A percentile compares a stretch with the other conserved stretches of the same genome.
These are phyloP conservation scores for Brienomyrus longianalis DNA, from an alignment of 2,113 vertebrate genomes.

Conservation along the genomic window DNA sequence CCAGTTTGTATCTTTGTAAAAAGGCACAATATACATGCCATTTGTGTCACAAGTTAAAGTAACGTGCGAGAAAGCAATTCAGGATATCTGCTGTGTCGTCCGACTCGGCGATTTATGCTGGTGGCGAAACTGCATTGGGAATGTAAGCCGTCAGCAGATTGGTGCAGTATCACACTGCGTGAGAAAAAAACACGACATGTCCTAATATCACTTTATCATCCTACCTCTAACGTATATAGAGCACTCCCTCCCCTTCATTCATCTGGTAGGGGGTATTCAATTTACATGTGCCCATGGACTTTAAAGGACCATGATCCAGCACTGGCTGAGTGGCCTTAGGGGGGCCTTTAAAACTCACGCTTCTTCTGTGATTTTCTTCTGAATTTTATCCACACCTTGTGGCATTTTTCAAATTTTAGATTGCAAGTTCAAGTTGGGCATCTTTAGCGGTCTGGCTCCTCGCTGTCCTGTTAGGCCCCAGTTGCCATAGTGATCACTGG, in stretches of 20 bases:
- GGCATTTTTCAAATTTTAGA: background rate
- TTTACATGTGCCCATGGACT: background rate
- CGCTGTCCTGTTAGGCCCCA: background rate
- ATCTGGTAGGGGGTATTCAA: background rate
- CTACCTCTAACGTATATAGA: background rate
- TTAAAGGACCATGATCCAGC: background rate
- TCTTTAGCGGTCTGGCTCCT: background rate
- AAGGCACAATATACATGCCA: background rate
- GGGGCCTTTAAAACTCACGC: background rate
- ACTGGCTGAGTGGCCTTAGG: background rate
- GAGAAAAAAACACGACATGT: background rate
- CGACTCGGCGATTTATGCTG: background rate
- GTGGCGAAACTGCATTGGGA: background rate
- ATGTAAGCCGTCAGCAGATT: background rate
- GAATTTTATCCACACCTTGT: background rate
- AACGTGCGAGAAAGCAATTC: background rate
- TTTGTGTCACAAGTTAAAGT: background rate
- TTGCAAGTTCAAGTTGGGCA: background rate
- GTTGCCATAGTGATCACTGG: background rate
- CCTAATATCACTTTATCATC: background rate
- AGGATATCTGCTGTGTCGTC: background rate
- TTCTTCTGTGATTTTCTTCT: background rate
- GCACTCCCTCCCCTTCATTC: background rate
- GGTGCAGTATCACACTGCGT: background rate
- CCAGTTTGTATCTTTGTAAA: background rate